Evolutionary conservation across 1,140 invertebrate genomes (phyloP), one percentile per base, ranked within the genome.

Genomic region (Leptonema lineaticorne): DNA sequence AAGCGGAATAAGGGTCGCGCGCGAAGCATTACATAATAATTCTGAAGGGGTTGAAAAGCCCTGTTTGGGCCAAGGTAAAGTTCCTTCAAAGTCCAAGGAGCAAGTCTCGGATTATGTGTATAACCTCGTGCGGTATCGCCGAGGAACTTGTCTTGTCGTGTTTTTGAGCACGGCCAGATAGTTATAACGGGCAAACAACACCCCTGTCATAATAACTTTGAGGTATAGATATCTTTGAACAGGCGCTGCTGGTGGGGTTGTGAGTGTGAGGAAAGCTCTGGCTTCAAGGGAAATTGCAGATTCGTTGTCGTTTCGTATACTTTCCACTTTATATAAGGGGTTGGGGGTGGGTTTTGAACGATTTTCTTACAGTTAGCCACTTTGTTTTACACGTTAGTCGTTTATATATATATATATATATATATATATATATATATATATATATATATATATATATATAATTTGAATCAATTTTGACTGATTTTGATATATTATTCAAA

Each of bases 151-250:
- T 68, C 70, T 72, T 69, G 68, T 65, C 68, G 69, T 68, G 68
- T 73, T 73, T 73, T 73, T 70, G 68, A 73, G 68, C 67, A 58
- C 29, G 6, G 58, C 46, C 68, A 65, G 68, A 65, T 73, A 73
- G 71, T 67, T 69, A 72, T 69, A 72, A 72, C 71, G 62, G 69
- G 57, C 68, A 73, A 73, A 73, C 71, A 73, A 63, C 45, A 68
- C 71, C 71, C 71, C 68, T 73, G 71, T 73, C 71, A 73, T 73
- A 70, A 73, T 73, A 73, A 73, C 68, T 73, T 73, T 73, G 71
- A 73, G 71, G 65, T 73, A 73, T 73, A 69, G 71, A 73, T 73
- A 73, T 69, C 71, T 73, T 58, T 68, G 70, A 66, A 66, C 63
- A 65, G 58, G 41, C 65, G 28, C 11, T 29, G 18, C 33, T 30